Percentiles rank a stretch among this genome's conserved stretches.
Evolutionary conservation across 53 echinoderm and acorn worm species (phyloP).

Genomic region (Echinometra lucunter): DNA sequence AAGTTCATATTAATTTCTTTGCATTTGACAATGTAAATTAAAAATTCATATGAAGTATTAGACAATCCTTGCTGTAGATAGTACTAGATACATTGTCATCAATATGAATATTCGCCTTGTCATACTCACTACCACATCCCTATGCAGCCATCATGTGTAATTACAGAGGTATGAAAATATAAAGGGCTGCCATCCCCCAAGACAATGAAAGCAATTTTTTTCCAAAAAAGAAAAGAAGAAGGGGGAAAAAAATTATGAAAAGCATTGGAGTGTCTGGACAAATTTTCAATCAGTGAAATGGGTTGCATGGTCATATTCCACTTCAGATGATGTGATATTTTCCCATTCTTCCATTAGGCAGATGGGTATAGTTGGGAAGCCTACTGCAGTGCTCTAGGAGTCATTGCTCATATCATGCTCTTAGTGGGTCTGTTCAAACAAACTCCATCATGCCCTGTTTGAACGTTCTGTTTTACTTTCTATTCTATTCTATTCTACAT

Average conservation of each 20-base stretch:
- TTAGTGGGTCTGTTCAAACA: background rate
- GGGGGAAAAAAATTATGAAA: too few relatives aligned
- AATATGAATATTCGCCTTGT: background rate
- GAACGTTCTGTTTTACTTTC: background rate
- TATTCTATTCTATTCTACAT: too few relatives aligned
- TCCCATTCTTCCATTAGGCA: constrained; percentile 40
- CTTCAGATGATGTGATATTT: constrained; percentile 26
- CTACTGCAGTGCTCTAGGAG: background rate
- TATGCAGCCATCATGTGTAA: background rate
- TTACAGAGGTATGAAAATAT: background rate
- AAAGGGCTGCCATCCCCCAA: background rate
- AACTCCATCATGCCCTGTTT: background rate
- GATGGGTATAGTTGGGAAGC: constrained; percentile 9
- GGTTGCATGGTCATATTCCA: constrained; percentile 34
- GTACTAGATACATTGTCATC: background rate
- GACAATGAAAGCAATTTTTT: constrained; percentile 5
- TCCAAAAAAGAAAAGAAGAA: too few relatives aligned
- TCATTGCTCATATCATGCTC: constrained; percentile 15
- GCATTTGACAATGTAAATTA: background rate
- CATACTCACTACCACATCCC: background rate
- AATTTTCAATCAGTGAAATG: constrained; percentile 61
- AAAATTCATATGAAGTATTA: background rate
- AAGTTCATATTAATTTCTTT: too few relatives aligned
- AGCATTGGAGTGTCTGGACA: constrained; percentile 8
- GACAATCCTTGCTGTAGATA: background rate